Percentiles rank a stretch among this genome's conserved stretches.
Conservation (phyloP, 2,888 invertebrate genomes). For the Melipona bicolor region DNA sequence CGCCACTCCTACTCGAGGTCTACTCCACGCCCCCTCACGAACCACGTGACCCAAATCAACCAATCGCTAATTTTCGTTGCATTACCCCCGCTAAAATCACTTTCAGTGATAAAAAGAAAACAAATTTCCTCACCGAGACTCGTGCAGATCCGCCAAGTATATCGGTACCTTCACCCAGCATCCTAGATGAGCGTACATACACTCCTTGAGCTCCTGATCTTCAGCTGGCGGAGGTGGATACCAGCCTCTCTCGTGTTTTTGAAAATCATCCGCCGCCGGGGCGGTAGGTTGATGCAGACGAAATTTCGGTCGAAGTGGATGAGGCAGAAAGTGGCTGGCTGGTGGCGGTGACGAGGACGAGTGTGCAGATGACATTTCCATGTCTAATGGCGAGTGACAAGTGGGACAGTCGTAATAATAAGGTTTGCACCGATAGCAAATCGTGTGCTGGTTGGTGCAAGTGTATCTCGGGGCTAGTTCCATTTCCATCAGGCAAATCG, state of each 20-base stretch:
- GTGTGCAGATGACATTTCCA: slow-evolving; percentile 58
- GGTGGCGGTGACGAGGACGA: slow-evolving; percentile 61
- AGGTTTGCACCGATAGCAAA: slow-evolving; percentile 80
- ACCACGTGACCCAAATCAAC: no score
- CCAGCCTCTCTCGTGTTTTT: slow-evolving; percentile 68
- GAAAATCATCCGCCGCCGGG: slow-evolving; percentile 69
- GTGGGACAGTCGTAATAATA: slow-evolving; percentile 78
- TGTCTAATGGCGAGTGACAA: slow-evolving; percentile 71
- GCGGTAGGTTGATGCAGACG: slow-evolving; percentile 68
- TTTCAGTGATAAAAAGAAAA: no score
- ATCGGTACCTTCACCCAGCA: slow-evolving; percentile 75
- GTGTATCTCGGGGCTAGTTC: slow-evolving; percentile 72
- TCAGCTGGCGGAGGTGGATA: slow-evolving; percentile 57
- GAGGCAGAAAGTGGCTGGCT: slow-evolving; percentile 71
- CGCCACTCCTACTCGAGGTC: no score
- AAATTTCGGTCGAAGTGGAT: slow-evolving; percentile 41
- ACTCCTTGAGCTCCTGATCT: slow-evolving; percentile 70
- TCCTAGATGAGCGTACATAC: slow-evolving; percentile 73
- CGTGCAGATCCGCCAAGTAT: slow-evolving; percentile 68
- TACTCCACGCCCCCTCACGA: no score
- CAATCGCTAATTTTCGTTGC: no score
- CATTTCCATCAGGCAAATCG: slow-evolving; percentile 79
- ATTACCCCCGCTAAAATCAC: no score
- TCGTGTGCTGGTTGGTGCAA: slow-evolving; percentile 74
- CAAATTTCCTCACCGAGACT: slow-evolving; percentile 67